Percentiles rank a stretch among this genome's conserved stretches.
Conservation (phyloP, 1,140 invertebrate genomes). For the Scylla paramamosain region DNA sequence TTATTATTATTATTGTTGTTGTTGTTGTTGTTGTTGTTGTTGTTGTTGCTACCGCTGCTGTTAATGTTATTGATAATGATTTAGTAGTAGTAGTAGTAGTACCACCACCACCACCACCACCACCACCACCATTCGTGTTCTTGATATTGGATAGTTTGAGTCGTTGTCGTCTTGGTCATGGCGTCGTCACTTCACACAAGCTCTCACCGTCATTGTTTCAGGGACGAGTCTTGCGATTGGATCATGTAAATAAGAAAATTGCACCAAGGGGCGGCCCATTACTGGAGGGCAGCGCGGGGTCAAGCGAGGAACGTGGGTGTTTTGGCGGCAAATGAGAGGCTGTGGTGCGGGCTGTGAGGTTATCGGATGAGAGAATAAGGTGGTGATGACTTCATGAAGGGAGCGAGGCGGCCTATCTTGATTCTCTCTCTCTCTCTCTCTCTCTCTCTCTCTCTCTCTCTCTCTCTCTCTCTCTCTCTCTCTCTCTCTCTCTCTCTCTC, state of each 20-base stretch:
- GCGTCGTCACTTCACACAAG: not conserved
- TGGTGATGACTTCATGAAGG: not conserved
- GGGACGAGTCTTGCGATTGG: too few species aligned
- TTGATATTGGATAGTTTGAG: too few species aligned
- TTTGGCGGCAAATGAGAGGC: constrained; percentile 28
- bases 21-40: too few species aligned
- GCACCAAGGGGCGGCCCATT: not conserved
- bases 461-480: too few species aligned
- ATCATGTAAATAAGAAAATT: constrained; percentile 5
- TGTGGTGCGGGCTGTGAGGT: not conserved
- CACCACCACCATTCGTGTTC: too few species aligned
- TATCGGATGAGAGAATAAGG: not conserved
- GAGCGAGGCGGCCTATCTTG: not conserved
- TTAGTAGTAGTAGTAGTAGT: too few species aligned
- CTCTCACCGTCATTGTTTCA: too few species aligned
- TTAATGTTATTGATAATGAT: too few species aligned
- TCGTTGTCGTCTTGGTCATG: not conserved
- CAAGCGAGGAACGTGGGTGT: not conserved
- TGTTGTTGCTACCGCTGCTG: too few species aligned
- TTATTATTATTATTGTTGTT: too few species aligned
- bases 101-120: too few species aligned
- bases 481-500: constrained; percentile 24
- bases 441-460: not conserved
- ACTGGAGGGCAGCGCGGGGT: not conserved
- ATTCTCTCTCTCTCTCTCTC: not conserved